Evolutionary conservation across 2,797 vertebrate species (phyloP).

Genomic region (Threskiornis aethiopicus): DNA sequence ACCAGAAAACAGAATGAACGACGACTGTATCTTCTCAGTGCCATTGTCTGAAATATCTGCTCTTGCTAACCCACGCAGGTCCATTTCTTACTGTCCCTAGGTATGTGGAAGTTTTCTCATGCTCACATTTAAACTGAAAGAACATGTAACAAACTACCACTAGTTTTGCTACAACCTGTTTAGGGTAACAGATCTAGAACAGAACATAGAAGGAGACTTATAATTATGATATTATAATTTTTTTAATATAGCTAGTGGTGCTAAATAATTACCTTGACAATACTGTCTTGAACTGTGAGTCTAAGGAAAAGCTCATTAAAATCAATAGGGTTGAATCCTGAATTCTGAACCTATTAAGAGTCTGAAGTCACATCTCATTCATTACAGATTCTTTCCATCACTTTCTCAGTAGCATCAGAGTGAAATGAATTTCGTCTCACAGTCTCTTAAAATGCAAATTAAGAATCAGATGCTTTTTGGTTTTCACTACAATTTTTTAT

Average conservation of each 20-base stretch:
- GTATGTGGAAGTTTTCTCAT: background rate
- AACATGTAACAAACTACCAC: background rate
- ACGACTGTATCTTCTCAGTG: background rate
- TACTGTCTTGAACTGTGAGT: background rate
- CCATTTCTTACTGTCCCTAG: background rate
- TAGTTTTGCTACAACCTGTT: background rate
- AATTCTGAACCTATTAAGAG: background rate
- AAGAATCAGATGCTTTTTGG: background rate
- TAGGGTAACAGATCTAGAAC: background rate
- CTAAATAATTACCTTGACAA: background rate
- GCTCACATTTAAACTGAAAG: background rate
- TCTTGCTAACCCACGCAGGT: background rate
- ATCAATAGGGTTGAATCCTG: background rate
- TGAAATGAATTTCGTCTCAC: background rate
- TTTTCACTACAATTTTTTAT: background rate
- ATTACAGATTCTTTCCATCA: background rate
- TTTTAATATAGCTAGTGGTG: background rate
- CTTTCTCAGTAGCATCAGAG: background rate
- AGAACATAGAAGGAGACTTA: background rate
- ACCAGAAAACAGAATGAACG: background rate
- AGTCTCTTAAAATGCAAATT: background rate
- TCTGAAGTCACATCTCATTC: background rate
- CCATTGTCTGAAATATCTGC: background rate
- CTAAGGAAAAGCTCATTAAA: background rate
- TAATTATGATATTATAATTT: background rate